A percentile compares a stretch with the other conserved stretches of the same genome.
phyloP scores from a whole-genome alignment of 2,113 vertebrate species.

The Hemichromis elongatus region DNA sequence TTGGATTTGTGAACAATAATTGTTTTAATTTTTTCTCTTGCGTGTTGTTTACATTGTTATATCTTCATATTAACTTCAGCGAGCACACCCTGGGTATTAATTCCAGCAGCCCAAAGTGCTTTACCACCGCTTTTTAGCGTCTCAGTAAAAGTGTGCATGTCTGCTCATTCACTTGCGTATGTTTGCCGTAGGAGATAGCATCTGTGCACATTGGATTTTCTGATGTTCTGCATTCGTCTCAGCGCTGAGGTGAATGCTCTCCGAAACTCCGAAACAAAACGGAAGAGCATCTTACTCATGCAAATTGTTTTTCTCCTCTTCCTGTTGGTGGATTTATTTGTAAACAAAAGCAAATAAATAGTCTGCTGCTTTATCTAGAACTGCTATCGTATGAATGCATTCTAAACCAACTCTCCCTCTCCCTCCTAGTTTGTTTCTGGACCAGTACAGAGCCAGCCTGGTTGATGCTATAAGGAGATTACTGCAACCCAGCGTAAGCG shows the following conservation, averaged over 20 bases:
- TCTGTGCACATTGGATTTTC: slow-evolving; percentile 33
- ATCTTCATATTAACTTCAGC: slow-evolving; percentile 9
- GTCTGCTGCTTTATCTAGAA: slow-evolving; percentile 71
- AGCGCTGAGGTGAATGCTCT: slow-evolving; percentile 7
- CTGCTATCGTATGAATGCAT: slow-evolving; percentile 65
- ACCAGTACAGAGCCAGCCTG: slow-evolving; percentile 95
- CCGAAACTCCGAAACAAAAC: slow-evolving; percentile 35
- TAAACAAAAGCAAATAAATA: slow-evolving; percentile 78
- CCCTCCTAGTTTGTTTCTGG: slow-evolving; percentile 89
- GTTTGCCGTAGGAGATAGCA: not conserved
- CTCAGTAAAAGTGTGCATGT: not conserved
- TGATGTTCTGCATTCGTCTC: slow-evolving; percentile 38
- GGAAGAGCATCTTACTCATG: slow-evolving; percentile 52
- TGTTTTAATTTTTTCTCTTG: not conserved
- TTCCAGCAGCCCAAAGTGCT: not conserved
- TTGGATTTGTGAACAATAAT: not conserved
- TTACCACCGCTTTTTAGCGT: not conserved
- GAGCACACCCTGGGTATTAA: not conserved
- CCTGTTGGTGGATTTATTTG: slow-evolving; percentile 61
- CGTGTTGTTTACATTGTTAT: not conserved
- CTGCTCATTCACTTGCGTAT: not conserved
- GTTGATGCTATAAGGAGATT: slow-evolving; percentile 98
- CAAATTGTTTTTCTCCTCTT: slow-evolving; percentile 65
- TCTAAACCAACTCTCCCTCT: slow-evolving; percentile 62
- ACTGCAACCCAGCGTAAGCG: slow-evolving; percentile 93